Conservation (phyloP, 2,113 vertebrate genomes). For the Glaucidium brasilianum region DNA sequence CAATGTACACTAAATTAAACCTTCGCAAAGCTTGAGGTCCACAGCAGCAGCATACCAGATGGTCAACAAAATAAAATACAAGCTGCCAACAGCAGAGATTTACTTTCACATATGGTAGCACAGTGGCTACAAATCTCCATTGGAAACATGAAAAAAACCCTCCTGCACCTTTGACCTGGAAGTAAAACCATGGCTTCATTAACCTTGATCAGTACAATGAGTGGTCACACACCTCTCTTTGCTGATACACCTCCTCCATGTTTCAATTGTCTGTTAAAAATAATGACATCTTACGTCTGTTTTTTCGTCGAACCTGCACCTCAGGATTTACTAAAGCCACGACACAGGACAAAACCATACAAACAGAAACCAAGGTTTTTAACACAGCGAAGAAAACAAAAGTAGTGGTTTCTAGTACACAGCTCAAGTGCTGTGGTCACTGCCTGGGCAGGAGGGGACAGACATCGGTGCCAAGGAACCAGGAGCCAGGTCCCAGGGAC, state of each 20-base stretch:
- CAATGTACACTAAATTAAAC: not conserved
- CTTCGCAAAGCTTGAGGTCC: not conserved
- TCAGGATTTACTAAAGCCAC: not conserved
- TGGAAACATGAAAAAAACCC: not conserved
- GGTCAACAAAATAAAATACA: constrained; percentile 36
- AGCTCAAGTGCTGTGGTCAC: not conserved
- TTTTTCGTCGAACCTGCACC: not conserved
- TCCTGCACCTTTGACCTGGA: not conserved
- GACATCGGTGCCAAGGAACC: rapidly evolving
- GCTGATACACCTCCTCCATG: not conserved
- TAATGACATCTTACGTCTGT: not conserved
- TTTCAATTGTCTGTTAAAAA: not conserved
- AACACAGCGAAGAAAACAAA: not conserved
- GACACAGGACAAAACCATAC: not conserved
- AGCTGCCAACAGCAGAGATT: not conserved
- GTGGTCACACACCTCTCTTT: not conserved
- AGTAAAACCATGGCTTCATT: constrained; percentile 23
- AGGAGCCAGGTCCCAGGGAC: not conserved
- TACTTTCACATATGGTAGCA: constrained; percentile 41
- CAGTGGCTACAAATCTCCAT: constrained; percentile 8
- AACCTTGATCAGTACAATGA: constrained; percentile 8
- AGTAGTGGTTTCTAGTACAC: not conserved
- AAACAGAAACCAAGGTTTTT: not conserved
- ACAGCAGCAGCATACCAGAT: constrained; percentile 47
- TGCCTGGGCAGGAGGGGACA: not conserved